A percentile compares a stretch with the other conserved stretches of the same genome.
Conservation (phyloP, 2,113 vertebrate genomes). For the Eulacestoma nigropectus region DNA sequence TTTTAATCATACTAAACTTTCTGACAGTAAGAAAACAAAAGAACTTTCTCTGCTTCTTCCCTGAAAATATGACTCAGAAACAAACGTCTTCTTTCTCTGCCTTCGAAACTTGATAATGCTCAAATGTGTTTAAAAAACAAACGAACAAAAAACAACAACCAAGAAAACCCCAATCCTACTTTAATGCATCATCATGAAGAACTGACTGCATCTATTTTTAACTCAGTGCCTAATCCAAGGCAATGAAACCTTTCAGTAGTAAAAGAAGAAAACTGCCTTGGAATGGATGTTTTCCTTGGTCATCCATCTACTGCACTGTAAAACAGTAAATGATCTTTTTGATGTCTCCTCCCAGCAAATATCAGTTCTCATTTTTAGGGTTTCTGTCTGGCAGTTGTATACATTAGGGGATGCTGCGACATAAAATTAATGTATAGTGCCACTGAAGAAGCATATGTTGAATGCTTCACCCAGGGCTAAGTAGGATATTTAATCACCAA, state of each 20-base stretch:
- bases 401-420: background rate
- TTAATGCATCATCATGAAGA: background rate
- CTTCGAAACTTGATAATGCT: background rate
- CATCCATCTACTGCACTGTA: background rate
- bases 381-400: background rate
- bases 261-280: background rate
- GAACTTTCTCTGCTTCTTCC: background rate
- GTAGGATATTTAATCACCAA: background rate
- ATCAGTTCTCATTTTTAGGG: background rate
- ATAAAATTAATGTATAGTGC: background rate
- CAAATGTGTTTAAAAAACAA: background rate
- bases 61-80: background rate
- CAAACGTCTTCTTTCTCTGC: background rate
- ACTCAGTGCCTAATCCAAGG: background rate
- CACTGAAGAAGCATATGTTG: background rate
- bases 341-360: background rate
- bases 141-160: background rate
- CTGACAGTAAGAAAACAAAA: background rate
- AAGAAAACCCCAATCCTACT: background rate
- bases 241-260: background rate
- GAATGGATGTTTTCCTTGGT: background rate
- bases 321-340: background rate
- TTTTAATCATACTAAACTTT: slow-evolving; percentile 21
- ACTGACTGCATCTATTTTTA: background rate
- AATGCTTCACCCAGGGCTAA: background rate